Evolutionary conservation across 1,140 invertebrate species (phyloP).

Genomic region (Coptotermes formosanus): DNA sequence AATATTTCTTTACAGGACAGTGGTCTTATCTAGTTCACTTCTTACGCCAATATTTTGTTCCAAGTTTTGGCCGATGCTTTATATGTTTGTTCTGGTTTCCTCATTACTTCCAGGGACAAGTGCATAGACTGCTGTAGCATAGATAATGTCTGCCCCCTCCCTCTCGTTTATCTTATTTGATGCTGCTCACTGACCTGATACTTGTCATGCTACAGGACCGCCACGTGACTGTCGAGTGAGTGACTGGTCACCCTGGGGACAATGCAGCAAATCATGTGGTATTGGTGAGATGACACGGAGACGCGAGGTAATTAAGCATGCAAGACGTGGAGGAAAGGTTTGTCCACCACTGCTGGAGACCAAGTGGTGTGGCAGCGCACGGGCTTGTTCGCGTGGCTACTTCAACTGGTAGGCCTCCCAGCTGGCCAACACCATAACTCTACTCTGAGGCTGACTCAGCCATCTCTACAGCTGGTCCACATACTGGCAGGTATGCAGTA

Average conservation of each 20-base stretch:
- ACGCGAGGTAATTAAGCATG: conserved; percentile 70
- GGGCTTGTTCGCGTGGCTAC: conserved; percentile 61
- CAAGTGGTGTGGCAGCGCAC: conserved; percentile 80
- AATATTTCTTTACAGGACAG: no score
- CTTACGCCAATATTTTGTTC: no score
- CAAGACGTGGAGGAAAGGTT: conserved; percentile 68
- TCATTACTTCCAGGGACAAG: no score
- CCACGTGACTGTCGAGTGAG: conserved; percentile 79
- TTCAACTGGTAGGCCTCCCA: conserved; percentile 50
- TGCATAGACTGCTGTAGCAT: no score
- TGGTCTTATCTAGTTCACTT: no score
- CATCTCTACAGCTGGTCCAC: not conserved
- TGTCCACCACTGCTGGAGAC: conserved; percentile 81
- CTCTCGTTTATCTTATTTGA: no score
- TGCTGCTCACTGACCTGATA: not conserved
- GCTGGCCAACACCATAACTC: not conserved
- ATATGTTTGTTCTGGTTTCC: no score
- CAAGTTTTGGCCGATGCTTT: no score
- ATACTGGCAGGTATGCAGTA: not conserved
- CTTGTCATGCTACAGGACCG: conserved; percentile 37
- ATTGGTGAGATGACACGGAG: conserved; percentile 81
- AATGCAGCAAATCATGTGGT: conserved; percentile 81
- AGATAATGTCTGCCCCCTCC: no score
- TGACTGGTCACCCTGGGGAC: conserved; percentile 82
- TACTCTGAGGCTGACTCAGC: not conserved